Percentiles rank a stretch among this genome's conserved stretches.
Evolutionary conservation across 2,888 invertebrate species (phyloP).

Genomic region (Conops quadrifasciatus): DNA sequence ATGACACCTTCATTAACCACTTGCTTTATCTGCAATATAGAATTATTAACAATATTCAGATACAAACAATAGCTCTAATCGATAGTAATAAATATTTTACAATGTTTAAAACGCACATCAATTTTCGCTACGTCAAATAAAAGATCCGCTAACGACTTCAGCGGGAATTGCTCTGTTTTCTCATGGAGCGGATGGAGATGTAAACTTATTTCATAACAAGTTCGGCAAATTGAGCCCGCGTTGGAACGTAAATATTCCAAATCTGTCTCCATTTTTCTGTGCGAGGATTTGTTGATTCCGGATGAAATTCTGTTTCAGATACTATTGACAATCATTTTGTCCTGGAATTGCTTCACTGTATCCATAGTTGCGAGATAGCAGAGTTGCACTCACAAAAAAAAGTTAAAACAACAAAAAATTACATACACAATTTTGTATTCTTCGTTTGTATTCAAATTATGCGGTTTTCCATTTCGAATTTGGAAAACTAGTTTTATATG

Average conservation of each 20-base stretch:
- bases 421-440: no score
- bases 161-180: slow-evolving; percentile 22
- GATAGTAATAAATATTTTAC: neutral
- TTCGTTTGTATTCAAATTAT: no score
- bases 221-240: slow-evolving; percentile 18
- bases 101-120: slow-evolving; percentile 43
- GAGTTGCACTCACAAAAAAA: no score
- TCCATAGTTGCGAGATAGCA: no score
- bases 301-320: no score
- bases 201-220: slow-evolving; percentile 25
- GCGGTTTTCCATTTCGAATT: no score
- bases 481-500: no score
- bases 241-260: slow-evolving; percentile 18
- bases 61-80: neutral
- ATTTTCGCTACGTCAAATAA: slow-evolving; percentile 49
- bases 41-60: neutral
- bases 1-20: slow-evolving; percentile 41
- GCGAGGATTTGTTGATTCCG: no score
- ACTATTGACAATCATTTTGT: no score
- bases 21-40: slow-evolving; percentile 25
- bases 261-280: slow-evolving; percentile 6
- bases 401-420: no score
- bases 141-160: slow-evolving; percentile 42
- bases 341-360: no score
- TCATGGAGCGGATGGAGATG: slow-evolving; percentile 23